These are phyloP conservation scores for Watsonalla cultraria DNA, from an alignment of 2,888 invertebrate genomes.

Conservation along the genomic window DNA sequence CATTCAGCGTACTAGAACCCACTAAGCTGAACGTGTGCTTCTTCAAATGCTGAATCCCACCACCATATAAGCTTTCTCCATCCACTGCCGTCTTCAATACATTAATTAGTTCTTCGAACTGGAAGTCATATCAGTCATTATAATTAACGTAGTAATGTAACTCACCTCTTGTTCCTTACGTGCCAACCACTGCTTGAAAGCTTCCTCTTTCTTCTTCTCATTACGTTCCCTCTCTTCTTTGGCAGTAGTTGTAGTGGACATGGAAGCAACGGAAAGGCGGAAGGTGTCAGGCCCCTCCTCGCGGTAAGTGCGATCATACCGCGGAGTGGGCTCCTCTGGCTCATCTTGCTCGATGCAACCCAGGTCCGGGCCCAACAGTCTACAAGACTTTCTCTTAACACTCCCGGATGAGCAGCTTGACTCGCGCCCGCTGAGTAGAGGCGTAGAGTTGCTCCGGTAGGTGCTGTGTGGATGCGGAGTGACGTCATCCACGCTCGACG, in stretches of 20 bases:
- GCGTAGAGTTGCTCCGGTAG: slow-evolving; percentile 67
- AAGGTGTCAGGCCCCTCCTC: slow-evolving; percentile 67
- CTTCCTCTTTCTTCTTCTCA: slow-evolving; percentile 60
- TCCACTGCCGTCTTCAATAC: no score
- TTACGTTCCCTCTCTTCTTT: slow-evolving; percentile 64
- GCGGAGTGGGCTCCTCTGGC: slow-evolving; percentile 46
- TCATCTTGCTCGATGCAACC: slow-evolving; percentile 16
- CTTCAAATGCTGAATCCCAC: no score
- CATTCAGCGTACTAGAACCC: no score
- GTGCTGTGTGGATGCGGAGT: slow-evolving; percentile 69
- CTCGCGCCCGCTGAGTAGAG: slow-evolving; percentile 56
- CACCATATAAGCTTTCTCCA: no score
- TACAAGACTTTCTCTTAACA: slow-evolving; percentile 62
- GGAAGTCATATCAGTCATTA: neutral
- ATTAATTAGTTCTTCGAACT: no score
- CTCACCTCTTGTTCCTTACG: slow-evolving; percentile 67
- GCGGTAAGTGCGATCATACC: slow-evolving; percentile 52
- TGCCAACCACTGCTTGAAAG: slow-evolving; percentile 62
- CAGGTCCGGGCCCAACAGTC: slow-evolving; percentile 28
- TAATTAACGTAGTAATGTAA: neutral
- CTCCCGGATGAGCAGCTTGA: slow-evolving; percentile 54
- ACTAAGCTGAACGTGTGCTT: no score
- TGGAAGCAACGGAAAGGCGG: slow-evolving; percentile 61
- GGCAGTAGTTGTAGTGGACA: slow-evolving; percentile 66
- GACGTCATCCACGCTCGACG: slow-evolving; percentile 47